A percentile compares a stretch with the other conserved stretches of the same genome.
Conservation (phyloP, 2,113 vertebrate species). For the Columba janthina region DNA sequence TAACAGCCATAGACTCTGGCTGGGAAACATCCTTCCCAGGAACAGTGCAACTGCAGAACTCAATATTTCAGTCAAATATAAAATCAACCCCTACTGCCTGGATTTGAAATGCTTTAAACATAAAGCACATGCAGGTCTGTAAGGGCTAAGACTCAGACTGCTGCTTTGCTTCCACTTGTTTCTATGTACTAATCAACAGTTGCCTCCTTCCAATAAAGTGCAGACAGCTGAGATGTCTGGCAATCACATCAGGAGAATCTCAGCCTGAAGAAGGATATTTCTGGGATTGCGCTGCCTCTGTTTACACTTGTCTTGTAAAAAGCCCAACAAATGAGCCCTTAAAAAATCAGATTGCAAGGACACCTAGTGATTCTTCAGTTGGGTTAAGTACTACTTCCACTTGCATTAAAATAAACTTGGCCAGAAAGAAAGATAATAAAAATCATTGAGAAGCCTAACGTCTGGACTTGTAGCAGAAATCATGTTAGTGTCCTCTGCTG, state of each 20-base stretch:
- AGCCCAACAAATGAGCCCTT: not conserved
- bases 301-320: not conserved
- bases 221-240: not conserved
- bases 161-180: not conserved
- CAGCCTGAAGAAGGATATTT: not conserved
- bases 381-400: not conserved
- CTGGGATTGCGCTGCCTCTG: not conserved
- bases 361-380: not conserved
- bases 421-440: not conserved
- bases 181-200: not conserved
- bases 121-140: not conserved
- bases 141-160: not conserved
- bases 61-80: not conserved
- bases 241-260: not conserved
- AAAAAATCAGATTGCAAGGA: not conserved
- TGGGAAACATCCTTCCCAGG: not conserved
- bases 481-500: constrained; percentile 61
- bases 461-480: constrained; percentile 52
- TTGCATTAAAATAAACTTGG: not conserved
- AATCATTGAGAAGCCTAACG: constrained; percentile 22
- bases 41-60: not conserved
- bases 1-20: not conserved
- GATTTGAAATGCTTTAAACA: not conserved
- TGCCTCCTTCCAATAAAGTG: not conserved
- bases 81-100: not conserved